Percentiles rank a stretch among this genome's conserved stretches.
phyloP scores from a whole-genome alignment of 2,113 vertebrate genomes.

The Dicentrarchus labrax region DNA sequence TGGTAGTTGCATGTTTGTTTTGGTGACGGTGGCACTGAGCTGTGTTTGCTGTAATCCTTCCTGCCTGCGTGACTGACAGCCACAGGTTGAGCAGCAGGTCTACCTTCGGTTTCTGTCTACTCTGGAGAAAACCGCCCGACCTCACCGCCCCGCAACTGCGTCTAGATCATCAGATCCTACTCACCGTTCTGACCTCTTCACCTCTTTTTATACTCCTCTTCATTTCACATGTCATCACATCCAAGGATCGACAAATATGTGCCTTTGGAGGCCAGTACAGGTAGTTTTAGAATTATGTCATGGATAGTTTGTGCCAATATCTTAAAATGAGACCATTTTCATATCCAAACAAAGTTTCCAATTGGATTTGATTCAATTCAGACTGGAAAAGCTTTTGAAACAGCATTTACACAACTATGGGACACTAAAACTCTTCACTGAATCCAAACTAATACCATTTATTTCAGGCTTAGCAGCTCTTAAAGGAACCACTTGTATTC shows the following conservation, averaged over 20 bases:
- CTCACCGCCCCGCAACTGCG: neutral
- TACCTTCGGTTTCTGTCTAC: slow-evolving; percentile 54
- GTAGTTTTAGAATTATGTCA: neutral
- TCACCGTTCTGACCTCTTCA: neutral
- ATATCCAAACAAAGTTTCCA: slow-evolving; percentile 15
- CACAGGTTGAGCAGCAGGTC: slow-evolving; percentile 72
- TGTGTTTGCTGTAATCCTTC: slow-evolving; percentile 47
- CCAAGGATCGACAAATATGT: neutral
- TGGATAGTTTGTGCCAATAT: neutral
- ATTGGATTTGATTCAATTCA: neutral
- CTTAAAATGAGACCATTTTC: neutral
- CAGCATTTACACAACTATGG: neutral
- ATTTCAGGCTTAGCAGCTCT: slow-evolving; percentile 12
- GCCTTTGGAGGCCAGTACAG: neutral
- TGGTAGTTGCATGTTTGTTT: slow-evolving; percentile 54
- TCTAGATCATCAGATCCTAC: slow-evolving; percentile 8
- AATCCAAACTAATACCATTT: slow-evolving; percentile 4
- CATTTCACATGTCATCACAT: slow-evolving; percentile 11
- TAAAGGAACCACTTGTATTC: neutral
- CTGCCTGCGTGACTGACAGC: slow-evolving; percentile 71
- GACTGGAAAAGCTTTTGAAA: slow-evolving; percentile 19
- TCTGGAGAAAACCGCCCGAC: slow-evolving; percentile 16
- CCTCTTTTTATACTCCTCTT: slow-evolving; percentile 3
- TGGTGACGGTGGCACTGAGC: slow-evolving; percentile 42
- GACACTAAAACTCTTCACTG: neutral